Evolutionary conservation across 2,888 invertebrate genomes (phyloP).

Genomic region (Nebria brevicollis): DNA sequence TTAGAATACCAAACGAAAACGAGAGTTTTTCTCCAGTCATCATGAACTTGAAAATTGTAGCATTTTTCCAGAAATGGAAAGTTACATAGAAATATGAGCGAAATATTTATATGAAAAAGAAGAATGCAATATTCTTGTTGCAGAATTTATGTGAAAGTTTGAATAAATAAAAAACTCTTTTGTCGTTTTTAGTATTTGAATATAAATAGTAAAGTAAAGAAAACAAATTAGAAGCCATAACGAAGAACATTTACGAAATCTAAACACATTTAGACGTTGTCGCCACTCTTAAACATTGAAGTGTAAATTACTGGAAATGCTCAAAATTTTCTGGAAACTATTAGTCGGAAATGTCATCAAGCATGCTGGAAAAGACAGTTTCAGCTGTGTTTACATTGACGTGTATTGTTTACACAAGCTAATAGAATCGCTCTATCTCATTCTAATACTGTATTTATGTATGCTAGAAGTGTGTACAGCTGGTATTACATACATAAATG

Average conservation of each 20-base stretch:
- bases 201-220: background rate
- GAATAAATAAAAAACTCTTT: too few species aligned
- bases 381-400: conserved; percentile 46
- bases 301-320: conserved; percentile 32
- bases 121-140: too few species aligned
- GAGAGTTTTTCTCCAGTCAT: conserved; percentile 2
- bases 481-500: conserved; percentile 53
- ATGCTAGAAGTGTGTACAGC: conserved; percentile 56
- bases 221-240: background rate
- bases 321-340: conserved; percentile 41
- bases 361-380: conserved; percentile 23
- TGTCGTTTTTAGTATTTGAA: too few species aligned
- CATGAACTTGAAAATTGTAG: background rate
- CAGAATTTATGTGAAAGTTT: too few species aligned
- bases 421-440: conserved; percentile 51
- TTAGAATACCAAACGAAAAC: conserved; percentile 44
- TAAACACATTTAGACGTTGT: conserved; percentile 31
- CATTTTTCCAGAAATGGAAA: background rate
- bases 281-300: conserved; percentile 21
- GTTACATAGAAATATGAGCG: background rate
- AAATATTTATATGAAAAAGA: too few species aligned
- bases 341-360: conserved; percentile 27
- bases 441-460: conserved; percentile 53
- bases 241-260: background rate
- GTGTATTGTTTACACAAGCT: conserved; percentile 55